These are phyloP conservation scores for Rhinichthys klamathensis DNA, from an alignment of 2,113 vertebrate genomes.

Conservation along the genomic window DNA sequence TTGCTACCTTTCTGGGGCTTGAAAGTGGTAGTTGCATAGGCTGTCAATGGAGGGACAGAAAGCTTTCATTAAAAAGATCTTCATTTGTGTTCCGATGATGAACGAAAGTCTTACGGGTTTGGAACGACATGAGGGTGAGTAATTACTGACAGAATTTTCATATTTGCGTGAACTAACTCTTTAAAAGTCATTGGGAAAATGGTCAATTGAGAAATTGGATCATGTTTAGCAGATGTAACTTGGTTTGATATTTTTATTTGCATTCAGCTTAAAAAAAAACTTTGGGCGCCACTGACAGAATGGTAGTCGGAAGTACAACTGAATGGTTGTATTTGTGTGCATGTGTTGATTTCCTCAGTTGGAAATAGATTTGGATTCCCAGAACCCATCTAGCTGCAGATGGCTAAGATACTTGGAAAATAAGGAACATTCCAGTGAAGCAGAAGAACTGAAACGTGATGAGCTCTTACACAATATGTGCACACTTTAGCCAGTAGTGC, in stretches of 20 bases:
- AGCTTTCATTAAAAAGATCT: too few relatives aligned
- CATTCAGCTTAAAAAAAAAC: neutral
- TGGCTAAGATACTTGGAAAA: neutral
- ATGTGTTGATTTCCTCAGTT: neutral
- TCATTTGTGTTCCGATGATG: too few relatives aligned
- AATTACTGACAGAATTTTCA: too few relatives aligned
- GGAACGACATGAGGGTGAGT: too few relatives aligned
- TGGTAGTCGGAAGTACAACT: neutral
- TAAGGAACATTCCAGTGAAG: neutral
- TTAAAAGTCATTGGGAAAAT: neutral
- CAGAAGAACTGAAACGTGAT: neutral
- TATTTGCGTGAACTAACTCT: too few relatives aligned
- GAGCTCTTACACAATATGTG: neutral
- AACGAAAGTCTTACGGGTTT: too few relatives aligned
- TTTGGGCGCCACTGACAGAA: neutral
- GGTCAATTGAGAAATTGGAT: neutral
- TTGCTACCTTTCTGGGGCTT: too few relatives aligned
- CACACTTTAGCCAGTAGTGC: constrained; percentile 20
- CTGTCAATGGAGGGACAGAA: too few relatives aligned
- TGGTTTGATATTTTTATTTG: too few relatives aligned
- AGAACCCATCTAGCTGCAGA: neutral
- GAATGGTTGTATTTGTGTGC: neutral
- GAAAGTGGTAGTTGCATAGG: too few relatives aligned
- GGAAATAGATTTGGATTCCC: neutral
- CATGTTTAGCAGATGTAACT: neutral